A percentile compares a stretch with the other conserved stretches of the same genome.
Evolutionary conservation across 2,797 vertebrate genomes (phyloP).

Genomic region (Carcharodon carcharias): DNA sequence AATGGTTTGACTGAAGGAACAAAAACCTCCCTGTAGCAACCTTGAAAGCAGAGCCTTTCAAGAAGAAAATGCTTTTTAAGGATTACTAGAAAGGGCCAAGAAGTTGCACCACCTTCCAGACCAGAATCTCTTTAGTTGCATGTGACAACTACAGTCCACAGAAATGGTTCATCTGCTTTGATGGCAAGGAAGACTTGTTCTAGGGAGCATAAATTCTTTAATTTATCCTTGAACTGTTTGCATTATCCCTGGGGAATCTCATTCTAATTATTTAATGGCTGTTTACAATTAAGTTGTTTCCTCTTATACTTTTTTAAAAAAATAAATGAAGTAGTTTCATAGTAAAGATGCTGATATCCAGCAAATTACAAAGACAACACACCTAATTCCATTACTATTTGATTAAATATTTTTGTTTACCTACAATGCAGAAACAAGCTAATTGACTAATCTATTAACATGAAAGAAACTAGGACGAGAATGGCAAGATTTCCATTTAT

Average conservation of each 20-base stretch:
- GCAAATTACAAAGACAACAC: neutral
- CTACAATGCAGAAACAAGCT: neutral
- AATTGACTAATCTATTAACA: slow-evolving; percentile 15
- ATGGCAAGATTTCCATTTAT: neutral
- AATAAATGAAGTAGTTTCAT: neutral
- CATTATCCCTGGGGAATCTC: neutral
- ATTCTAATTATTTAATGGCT: slow-evolving; percentile 9
- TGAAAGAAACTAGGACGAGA: neutral
- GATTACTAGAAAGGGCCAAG: neutral
- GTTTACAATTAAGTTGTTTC: neutral
- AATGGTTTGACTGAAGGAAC: neutral
- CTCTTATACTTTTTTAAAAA: neutral
- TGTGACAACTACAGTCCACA: neutral
- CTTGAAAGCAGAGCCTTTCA: neutral
- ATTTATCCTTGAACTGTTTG: neutral
- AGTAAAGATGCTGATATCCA: neutral
- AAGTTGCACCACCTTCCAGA: neutral
- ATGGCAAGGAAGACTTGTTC: neutral
- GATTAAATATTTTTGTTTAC: neutral
- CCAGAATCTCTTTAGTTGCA: neutral
- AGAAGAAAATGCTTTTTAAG: neutral
- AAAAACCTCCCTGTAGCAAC: neutral
- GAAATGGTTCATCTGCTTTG: neutral
- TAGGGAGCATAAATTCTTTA: neutral
- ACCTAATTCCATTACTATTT: neutral